These are phyloP conservation scores for Boulengeromyrus knoepffleri DNA, from an alignment of 2,113 vertebrate species.

Conservation along the genomic window DNA sequence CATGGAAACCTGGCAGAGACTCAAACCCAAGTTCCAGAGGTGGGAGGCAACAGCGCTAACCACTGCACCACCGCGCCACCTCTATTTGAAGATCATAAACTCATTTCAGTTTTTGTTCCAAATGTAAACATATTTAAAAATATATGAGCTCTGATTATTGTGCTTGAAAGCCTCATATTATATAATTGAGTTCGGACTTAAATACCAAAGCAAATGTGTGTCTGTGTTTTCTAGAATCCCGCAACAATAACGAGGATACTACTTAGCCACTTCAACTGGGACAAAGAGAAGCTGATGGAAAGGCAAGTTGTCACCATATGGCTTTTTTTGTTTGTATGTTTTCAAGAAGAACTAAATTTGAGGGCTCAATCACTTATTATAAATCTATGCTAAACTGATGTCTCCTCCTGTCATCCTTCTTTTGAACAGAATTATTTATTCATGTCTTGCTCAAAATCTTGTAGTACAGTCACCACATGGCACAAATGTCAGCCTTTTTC, in stretches of 20 bases:
- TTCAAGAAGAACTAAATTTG: background rate
- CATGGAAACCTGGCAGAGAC: no score
- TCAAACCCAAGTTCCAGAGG: no score
- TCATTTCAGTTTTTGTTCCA: background rate
- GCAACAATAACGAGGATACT: conserved; percentile 98
- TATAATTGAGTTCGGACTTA: background rate
- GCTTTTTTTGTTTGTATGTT: background rate
- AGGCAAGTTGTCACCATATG: conserved; percentile 62
- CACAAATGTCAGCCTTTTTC: background rate
- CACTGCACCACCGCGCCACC: no score
- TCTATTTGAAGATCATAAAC: background rate
- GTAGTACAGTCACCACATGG: background rate
- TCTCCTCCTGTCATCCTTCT: background rate
- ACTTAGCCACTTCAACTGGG: conserved; percentile 99
- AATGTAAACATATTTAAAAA: background rate
- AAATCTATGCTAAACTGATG: background rate
- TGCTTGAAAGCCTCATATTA: background rate
- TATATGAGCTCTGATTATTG: background rate
- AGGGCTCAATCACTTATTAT: background rate
- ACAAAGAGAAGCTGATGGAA: conserved; percentile 99
- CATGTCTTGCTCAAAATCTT: background rate
- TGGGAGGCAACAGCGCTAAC: no score
- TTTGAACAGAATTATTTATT: background rate
- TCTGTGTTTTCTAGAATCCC: conserved; percentile 72
- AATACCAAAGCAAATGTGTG: background rate